Evolutionary conservation across 2,888 invertebrate species (phyloP).

Genomic region (Trichogramma evanescens): DNA sequence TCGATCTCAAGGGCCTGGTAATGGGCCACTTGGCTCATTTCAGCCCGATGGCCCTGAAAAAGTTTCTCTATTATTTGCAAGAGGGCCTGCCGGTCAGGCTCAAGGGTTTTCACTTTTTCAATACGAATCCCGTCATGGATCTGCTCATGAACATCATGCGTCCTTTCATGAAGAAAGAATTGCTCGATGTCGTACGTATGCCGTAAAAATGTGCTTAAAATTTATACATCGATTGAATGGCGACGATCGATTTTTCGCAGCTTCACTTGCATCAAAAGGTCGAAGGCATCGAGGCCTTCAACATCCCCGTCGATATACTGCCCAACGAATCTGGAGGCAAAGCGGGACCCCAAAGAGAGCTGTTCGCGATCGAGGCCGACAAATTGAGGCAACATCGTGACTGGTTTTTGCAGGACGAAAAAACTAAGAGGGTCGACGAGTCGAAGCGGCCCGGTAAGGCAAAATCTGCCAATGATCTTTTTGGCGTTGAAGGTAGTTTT

Average conservation of each 20-base stretch:
- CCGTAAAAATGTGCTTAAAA: too few species aligned
- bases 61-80: slow-evolving; percentile 62
- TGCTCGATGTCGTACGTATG: slow-evolving; percentile 43
- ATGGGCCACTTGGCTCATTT: slow-evolving; percentile 60
- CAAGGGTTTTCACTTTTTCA: slow-evolving; percentile 62
- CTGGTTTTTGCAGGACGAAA: slow-evolving; percentile 49
- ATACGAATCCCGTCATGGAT: slow-evolving; percentile 63
- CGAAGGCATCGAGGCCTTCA: slow-evolving; percentile 47
- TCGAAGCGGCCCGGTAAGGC: slow-evolving; percentile 51
- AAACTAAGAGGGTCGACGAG: slow-evolving; percentile 55
- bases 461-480: slow-evolving; percentile 55
- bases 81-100: slow-evolving; percentile 63
- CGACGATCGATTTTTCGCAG: slow-evolving; percentile 23
- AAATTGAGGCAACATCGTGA: slow-evolving; percentile 38
- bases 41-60: slow-evolving; percentile 57
- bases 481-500: slow-evolving; percentile 66
- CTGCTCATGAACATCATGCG: slow-evolving; percentile 59
- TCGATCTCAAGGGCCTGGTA: slow-evolving; percentile 56
- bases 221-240: background rate
- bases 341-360: slow-evolving; percentile 40
- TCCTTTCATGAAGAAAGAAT: slow-evolving; percentile 65
- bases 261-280: slow-evolving; percentile 50
- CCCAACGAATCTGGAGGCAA: slow-evolving; percentile 61
- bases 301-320: slow-evolving; percentile 51
- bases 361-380: slow-evolving; percentile 32